These are phyloP conservation scores for Alentia gelatinosa DNA, from an alignment of 2,888 invertebrate species.

Conservation along the genomic window DNA sequence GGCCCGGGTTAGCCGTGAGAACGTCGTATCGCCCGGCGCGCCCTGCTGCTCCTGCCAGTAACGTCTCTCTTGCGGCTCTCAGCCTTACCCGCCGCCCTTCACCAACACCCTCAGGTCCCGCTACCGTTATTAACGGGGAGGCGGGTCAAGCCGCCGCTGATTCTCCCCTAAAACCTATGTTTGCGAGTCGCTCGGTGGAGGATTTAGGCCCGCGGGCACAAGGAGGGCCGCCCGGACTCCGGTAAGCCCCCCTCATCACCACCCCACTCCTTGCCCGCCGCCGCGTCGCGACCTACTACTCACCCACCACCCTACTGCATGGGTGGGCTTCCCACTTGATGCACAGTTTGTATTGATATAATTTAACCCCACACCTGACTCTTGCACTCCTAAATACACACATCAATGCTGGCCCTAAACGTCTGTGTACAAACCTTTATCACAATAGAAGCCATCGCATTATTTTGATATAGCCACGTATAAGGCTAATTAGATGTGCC, in stretches of 20 bases:
- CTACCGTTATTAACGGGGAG: background rate
- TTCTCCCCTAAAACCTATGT: background rate
- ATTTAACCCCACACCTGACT: slow-evolving; percentile 1
- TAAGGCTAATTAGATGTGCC: no score
- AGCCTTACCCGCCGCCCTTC: background rate
- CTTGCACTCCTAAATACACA: no score
- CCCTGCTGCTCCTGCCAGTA: background rate
- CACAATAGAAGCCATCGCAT: no score
- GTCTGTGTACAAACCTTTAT: no score
- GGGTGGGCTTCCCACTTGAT: background rate
- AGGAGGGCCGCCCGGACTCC: background rate
- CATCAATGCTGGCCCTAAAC: no score
- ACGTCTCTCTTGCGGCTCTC: background rate
- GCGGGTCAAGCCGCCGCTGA: background rate
- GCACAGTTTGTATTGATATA: background rate
- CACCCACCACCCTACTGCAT: background rate
- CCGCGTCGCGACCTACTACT: background rate
- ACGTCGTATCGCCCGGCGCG: background rate
- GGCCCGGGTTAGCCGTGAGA: background rate
- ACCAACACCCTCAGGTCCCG: background rate
- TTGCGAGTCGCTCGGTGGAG: background rate
- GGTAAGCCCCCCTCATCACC: background rate
- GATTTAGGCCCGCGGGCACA: background rate
- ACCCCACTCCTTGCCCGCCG: background rate
- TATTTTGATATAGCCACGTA: no score